Evolutionary conservation across 2,888 invertebrate genomes (phyloP).

Genomic region (Nowickia ferox): DNA sequence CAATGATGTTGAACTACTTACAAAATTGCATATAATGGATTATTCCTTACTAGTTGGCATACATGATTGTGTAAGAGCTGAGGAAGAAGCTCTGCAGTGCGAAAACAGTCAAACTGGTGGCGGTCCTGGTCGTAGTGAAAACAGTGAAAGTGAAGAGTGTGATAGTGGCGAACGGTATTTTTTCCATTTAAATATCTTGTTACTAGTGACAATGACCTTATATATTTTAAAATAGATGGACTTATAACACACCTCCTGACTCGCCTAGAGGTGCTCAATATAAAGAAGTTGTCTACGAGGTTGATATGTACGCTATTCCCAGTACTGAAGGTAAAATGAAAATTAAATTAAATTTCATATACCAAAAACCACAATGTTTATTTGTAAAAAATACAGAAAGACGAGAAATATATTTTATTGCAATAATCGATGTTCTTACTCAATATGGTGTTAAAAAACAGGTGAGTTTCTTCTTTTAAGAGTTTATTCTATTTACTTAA

Average conservation of each 20-base stretch:
- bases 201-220: neutral
- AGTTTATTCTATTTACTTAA: too few relatives aligned
- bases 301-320: constrained; percentile 98
- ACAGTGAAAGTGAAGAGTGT: constrained; percentile 86
- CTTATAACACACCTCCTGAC: constrained; percentile 95
- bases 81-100: constrained; percentile 90
- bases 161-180: constrained; percentile 86
- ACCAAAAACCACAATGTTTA: neutral
- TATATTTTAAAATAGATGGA: constrained; percentile 84
- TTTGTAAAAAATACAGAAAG: constrained; percentile 85
- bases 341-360: neutral
- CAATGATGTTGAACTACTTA: constrained; percentile 97
- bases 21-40: constrained; percentile 98
- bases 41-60: constrained; percentile 98
- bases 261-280: constrained; percentile 93
- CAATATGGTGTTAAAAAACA: constrained; percentile 98
- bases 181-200: neutral
- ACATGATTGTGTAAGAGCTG: constrained; percentile 94
- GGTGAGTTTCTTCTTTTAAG: constrained; percentile 80
- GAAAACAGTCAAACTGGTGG: constrained; percentile 83
- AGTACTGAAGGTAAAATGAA: constrained; percentile 89
- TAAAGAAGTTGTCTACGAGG: constrained; percentile 95
- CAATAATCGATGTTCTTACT: constrained; percentile 98
- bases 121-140: constrained; percentile 85
- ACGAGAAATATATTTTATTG: constrained; percentile 98